Base-by-base conservation (phyloP, 2,113 vertebrate species). In the Silurus meridionalis region DNA sequence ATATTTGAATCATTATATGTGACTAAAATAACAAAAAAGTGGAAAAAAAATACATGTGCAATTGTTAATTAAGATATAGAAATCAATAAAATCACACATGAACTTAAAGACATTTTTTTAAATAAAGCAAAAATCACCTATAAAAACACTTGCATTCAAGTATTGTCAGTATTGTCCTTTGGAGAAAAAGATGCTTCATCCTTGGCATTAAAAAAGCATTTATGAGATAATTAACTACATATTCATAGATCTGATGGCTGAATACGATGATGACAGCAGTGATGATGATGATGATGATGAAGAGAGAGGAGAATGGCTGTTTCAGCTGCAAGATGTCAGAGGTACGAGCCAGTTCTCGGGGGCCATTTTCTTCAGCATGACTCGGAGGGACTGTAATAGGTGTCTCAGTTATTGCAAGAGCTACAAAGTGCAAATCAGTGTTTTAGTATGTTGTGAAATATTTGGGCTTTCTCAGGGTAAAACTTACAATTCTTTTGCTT, bases 221-320 rank as follows among this genome's bases (percentile, higher is more conserved):
- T 46, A 67, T 66, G 6, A 17, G 28, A n/a, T 17, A 13, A 69
- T 50, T 6, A 67, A 50, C 23, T 67, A 6, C n/a, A 61, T 83
- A 52, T 79, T 23, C 86, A 85, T 58, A 81, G 77, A n/a, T 9
- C 15, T 52, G 48, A 14, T 87, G 88, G 60, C 46, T 91, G 93
- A 95, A 64, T 94, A 91, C 82, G 37, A 78, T 50, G 50, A 86
- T 0, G 17, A 82, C 5, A 72, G 80, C 0, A 90, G 91, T 0
- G 92, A 94, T 11, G 90, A 91, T 0, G 92, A 94, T 6, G 92
- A 92, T 69, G 91, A 94, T 0, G 91, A 92, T 25, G 19, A 74
- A 9, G 64, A 84, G 83, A 63, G 15, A 74, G 53, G 2, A 1
- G 90, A 93, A 0, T 95, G 95, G 95, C 72, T 95, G 69, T 87